Base-by-base conservation (phyloP, 64 coral and sea anemone species). In the Actinia tenebrosa region DNA sequence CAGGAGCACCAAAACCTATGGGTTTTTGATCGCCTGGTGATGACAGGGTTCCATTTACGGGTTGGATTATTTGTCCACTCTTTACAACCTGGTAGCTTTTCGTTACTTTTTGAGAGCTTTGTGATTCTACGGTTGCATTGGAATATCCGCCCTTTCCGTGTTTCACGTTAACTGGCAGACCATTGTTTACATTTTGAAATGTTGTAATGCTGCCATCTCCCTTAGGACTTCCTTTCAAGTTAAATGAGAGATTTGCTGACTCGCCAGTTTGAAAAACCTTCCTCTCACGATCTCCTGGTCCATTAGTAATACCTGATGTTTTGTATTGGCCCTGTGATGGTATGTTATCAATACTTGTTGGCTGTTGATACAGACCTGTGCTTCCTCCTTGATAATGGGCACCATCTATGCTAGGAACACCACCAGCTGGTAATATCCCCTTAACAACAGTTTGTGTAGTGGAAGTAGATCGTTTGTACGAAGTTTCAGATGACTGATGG, bases 401-500 rank as follows among this genome's bases (percentile, higher is more conserved):
- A 22, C 63, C 63, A 66, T 66, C 20, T 30, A 30, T 75, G 26
- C 23, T 42, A 75, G n/a, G n/a, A 25, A 42, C 69, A 14, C 69
- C 64, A 69, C 23, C 64, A 23, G 22, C 64, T 69, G 64, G 22
- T 8, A n/a, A 8, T 69, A 23, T 20, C 5, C 64, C 27, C 25
- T 75, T 75, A 13, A 75, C 69, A 75, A 75, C 69, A n/a, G 69
- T 75, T 75, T 75, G n/a, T 75, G 69, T 75, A 13, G 26, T 75
- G 27, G 69, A 75, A 13, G 25, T 75, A 27, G 69, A 75, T 14
- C 69, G n/a, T 11, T 75, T 75, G 69, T 75, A 75, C 69, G 69
- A 75, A 75, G 69, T 75, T 75, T 75, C 69, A 75, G 69, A 75
- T 75, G 69, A 43, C 27, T 75, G 69, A 75, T 75, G 23, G n/a